phyloP scores from a whole-genome alignment of 2,797 vertebrate genomes.

The Pipistrellus nathusii region DNA sequence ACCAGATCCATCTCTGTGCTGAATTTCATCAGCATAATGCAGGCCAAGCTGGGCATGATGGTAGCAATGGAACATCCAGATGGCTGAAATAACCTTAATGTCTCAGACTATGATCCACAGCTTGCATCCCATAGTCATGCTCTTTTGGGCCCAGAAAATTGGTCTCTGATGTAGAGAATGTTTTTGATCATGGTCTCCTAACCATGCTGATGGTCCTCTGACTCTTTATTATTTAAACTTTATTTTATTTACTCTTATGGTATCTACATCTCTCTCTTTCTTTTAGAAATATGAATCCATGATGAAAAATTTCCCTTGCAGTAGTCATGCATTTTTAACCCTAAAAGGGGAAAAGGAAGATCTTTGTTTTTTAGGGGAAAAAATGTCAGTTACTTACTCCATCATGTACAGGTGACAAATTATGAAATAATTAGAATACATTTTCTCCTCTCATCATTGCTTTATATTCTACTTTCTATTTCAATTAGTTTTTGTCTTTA shows the following conservation, averaged over 20 bases:
- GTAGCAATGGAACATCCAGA: not conserved
- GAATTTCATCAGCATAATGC: not conserved
- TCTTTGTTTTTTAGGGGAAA: not conserved
- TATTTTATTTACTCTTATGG: not conserved
- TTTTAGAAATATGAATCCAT: not conserved
- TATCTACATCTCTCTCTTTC: not conserved
- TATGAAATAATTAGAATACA: not conserved
- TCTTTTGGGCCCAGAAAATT: not conserved
- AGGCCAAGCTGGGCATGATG: not conserved
- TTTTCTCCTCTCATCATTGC: not conserved
- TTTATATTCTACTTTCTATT: constrained; percentile 13
- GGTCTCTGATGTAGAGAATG: not conserved
- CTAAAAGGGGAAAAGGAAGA: not conserved
- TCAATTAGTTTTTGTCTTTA: constrained; percentile 1
- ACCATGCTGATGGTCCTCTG: not conserved
- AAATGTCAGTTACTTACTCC: not conserved
- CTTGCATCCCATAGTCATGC: not conserved
- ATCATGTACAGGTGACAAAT: not conserved
- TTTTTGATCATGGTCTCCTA: not conserved
- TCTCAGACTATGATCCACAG: not conserved
- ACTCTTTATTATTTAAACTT: not conserved
- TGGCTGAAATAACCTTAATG: not conserved
- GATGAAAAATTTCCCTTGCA: not conserved
- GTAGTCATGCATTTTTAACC: not conserved
- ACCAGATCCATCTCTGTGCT: not conserved